These are phyloP conservation scores for Albula glossodonta DNA, from an alignment of 2,113 vertebrate genomes.

Conservation along the genomic window DNA sequence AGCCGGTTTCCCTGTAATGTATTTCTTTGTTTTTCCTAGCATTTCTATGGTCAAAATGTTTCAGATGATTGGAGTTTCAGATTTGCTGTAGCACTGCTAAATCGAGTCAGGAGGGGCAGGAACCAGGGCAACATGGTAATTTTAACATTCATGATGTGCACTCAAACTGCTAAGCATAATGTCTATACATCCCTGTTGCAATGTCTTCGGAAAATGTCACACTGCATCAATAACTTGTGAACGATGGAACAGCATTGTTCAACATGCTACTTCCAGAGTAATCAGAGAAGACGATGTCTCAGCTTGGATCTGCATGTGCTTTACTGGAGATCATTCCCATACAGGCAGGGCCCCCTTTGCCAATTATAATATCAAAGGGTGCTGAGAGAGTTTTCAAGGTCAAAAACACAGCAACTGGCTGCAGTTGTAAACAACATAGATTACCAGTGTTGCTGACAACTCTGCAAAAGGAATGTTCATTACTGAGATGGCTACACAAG, in stretches of 20 bases:
- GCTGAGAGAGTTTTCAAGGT: background rate
- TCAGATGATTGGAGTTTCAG: background rate
- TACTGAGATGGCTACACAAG: background rate
- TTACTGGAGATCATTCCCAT: background rate
- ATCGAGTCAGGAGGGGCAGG: background rate
- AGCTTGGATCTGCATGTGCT: background rate
- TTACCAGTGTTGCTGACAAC: background rate
- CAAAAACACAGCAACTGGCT: background rate
- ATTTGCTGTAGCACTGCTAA: background rate
- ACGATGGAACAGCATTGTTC: background rate
- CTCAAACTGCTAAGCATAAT: background rate
- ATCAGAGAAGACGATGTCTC: background rate
- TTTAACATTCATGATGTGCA: background rate
- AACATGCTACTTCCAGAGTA: background rate
- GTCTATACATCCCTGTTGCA: background rate
- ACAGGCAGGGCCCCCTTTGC: background rate
- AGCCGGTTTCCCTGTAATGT: slow-evolving; percentile 37
- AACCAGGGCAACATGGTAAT: background rate
- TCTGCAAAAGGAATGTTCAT: background rate
- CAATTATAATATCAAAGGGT: background rate
- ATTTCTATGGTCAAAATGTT: background rate
- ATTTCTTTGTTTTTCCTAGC: slow-evolving; percentile 35
- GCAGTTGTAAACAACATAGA: slow-evolving; percentile 12
- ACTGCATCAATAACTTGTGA: background rate
- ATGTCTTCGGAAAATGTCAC: background rate